A percentile compares a stretch with the other conserved stretches of the same genome.
These are phyloP conservation scores for Fringilla coelebs DNA, from an alignment of 2,797 vertebrate genomes.

Conservation along the genomic window DNA sequence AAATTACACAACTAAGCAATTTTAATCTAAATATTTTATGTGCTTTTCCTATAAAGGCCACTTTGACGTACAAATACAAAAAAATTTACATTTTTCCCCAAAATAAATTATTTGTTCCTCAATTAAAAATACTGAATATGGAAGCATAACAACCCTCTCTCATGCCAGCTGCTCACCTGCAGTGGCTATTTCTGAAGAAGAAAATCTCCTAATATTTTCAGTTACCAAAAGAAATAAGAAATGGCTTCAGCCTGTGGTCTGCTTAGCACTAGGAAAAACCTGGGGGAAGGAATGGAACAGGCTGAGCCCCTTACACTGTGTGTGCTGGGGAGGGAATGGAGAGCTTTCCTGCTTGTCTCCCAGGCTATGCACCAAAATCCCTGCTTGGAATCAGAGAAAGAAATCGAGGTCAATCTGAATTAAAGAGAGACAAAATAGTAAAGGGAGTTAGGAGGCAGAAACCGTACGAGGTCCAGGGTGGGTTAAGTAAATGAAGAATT, in stretches of 20 bases:
- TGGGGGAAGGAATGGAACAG: neutral
- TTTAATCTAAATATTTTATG: conserved; percentile 62
- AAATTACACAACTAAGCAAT: conserved; percentile 53
- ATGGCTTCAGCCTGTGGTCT: conserved; percentile 1
- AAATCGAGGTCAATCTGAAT: neutral
- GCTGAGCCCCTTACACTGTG: neutral
- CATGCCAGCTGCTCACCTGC: neutral
- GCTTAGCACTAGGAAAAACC: neutral
- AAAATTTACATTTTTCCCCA: conserved; percentile 34
- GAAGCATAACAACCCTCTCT: conserved; percentile 18
- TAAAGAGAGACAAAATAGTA: neutral
- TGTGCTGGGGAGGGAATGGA: neutral
- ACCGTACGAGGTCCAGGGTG: neutral
- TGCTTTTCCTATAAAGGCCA: conserved; percentile 71
- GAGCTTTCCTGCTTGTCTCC: neutral
- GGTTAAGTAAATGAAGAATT: neutral
- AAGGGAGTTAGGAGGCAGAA: neutral
- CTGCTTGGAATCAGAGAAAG: neutral
- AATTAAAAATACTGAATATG: conserved; percentile 41
- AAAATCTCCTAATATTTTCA: conserved; percentile 4
- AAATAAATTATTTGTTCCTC: conserved; percentile 63
- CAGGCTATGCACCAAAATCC: neutral
- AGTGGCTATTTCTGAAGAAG: conserved; percentile 8
- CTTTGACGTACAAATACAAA: conserved; percentile 66
- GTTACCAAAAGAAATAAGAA: conserved; percentile 4